A percentile compares a stretch with the other conserved stretches of the same genome.
These are phyloP conservation scores for Bolborhynchus lineola DNA, from an alignment of 2,113 vertebrate species.

Conservation along the genomic window DNA sequence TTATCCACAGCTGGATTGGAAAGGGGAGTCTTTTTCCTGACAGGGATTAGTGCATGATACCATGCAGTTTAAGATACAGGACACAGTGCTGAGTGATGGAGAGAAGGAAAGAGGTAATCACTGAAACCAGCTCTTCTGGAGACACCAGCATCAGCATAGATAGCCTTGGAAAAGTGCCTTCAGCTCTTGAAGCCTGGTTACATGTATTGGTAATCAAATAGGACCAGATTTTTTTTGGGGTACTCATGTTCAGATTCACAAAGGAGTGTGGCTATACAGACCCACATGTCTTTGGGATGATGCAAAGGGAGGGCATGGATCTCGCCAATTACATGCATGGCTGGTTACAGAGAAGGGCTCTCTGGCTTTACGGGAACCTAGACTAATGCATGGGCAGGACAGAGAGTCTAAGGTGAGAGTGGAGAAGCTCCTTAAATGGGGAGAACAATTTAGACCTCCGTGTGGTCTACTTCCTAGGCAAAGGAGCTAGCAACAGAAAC, in stretches of 20 bases:
- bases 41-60: background rate
- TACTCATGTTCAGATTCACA: background rate
- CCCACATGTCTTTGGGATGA: background rate
- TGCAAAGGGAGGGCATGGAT: background rate
- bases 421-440: background rate
- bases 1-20: background rate
- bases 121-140: fast-evolving
- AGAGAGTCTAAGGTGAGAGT: background rate
- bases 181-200: background rate
- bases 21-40: background rate
- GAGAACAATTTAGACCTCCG: background rate
- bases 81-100: background rate
- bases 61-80: background rate
- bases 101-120: background rate
- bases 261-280: fast-evolving
- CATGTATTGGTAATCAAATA: background rate
- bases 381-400: background rate
- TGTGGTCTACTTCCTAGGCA: background rate
- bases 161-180: background rate
- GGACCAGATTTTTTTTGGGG: fast-evolving
- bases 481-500: background rate
- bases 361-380: background rate
- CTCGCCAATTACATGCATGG: background rate
- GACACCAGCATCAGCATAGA: background rate
- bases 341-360: background rate